Percentiles rank a stretch among this genome's conserved stretches.
Evolutionary conservation across 1,140 invertebrate species (phyloP).

Genomic region (Steinernema feltiae): DNA sequence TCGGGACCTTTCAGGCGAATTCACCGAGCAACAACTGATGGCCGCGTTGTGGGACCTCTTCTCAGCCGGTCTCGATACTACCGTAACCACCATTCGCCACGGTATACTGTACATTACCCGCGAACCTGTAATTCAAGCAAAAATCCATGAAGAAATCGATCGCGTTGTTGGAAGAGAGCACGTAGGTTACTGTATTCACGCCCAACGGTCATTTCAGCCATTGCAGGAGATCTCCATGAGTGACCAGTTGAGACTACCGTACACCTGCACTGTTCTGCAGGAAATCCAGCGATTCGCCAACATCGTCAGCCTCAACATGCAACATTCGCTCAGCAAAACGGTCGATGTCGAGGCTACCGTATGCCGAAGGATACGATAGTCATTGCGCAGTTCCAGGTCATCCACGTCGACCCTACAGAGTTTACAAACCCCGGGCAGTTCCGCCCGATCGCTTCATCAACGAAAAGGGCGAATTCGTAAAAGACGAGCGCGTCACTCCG

Average conservation of each 20-base stretch:
- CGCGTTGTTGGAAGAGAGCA: slow-evolving; percentile 24
- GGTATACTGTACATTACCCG: not conserved
- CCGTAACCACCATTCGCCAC: not conserved
- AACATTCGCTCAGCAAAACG: slow-evolving; percentile 6
- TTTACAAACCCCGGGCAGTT: no score
- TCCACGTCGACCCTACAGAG: no score
- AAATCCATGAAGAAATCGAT: slow-evolving; percentile 39
- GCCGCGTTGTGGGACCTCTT: not conserved
- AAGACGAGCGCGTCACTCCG: slow-evolving; percentile 21
- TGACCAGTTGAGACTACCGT: slow-evolving; percentile 26
- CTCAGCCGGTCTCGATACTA: not conserved
- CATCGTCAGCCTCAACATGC: slow-evolving; percentile 20
- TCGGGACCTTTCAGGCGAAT: not conserved
- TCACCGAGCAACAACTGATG: not conserved
- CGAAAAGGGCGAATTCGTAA: not conserved
- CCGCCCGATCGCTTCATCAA: not conserved
- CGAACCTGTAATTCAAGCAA: slow-evolving; percentile 15
- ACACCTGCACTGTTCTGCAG: slow-evolving; percentile 20
- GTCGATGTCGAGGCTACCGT: slow-evolving; percentile 6
- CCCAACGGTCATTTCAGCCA: not conserved
- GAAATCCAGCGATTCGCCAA: slow-evolving; percentile 29
- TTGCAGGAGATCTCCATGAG: slow-evolving; percentile 10
- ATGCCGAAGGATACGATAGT: slow-evolving; percentile 27
- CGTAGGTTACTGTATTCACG: slow-evolving; percentile 6
- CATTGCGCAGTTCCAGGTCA: slow-evolving; percentile 9